Base-by-base conservation (phyloP, 2,888 invertebrate genomes). In the Onthophagus sagittarius region DNA sequence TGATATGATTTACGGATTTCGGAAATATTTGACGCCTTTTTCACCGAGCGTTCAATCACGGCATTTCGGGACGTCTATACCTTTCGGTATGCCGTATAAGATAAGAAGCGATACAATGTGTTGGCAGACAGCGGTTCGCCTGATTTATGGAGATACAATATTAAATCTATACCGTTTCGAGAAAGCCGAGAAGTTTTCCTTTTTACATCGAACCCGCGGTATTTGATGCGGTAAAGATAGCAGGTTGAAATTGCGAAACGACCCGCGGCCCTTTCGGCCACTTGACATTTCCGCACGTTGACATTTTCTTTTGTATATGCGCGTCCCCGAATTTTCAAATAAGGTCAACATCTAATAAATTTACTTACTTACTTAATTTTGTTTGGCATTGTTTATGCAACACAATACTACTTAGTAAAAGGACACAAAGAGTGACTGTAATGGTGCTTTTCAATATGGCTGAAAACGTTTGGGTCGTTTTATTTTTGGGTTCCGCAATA, bases 221-320 rank as follows among this genome's bases (percentile, higher is more conserved):
- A 79, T 78, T 80, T 80, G 80, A 79, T 79, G 80, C 81, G 81
- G 81, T 81, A 81, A 81, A 81, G 81, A 79, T 80, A 79, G 79
- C 75, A 71, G 76, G 62, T 53, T 63, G 72, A 81, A 83, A 82
- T 82, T 81, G 81, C 80, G 80, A 82, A 82, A 81, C 81, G 80
- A 81, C 81, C 81, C 81, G 83, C 82, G 79, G 80, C 78, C 80
- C 81, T 81, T 81, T 82, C 79, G 81, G 78, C 79, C 78, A 79
- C 79, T 81, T 82, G 83, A 83, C 83, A 83, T 83, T 81, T 82
- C 77, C 77, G 73, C n/a, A 15, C 67, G 23, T 7, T 32, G 31
- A 23, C 13, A 32, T 67, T 67, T 67, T 67, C 67, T 15, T n/a
- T 23, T 67, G n/a, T 32, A 23, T 32, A 23, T 67, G 23, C n/a